Conservation (phyloP, 2,797 vertebrate species). For the Poecilia velifera region DNA sequence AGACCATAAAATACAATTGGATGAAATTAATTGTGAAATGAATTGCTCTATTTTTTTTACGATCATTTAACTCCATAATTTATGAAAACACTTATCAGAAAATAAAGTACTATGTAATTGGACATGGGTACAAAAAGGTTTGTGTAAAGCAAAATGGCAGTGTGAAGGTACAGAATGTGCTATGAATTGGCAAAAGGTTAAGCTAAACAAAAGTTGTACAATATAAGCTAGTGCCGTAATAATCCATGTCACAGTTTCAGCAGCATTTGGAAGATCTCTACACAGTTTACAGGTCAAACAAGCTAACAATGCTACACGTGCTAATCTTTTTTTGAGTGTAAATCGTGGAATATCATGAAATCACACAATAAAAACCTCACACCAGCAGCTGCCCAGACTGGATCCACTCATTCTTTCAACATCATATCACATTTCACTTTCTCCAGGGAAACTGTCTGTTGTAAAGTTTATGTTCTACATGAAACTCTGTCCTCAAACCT, state of each 20-base stretch:
- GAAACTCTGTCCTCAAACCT: conserved; percentile 1
- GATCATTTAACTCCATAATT: not conserved
- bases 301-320: not conserved
- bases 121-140: not conserved
- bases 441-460: not conserved
- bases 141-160: not conserved
- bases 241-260: not conserved
- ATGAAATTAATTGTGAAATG: not conserved
- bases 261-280: not conserved
- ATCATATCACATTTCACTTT: not conserved
- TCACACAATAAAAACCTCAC: not conserved
- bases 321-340: not conserved
- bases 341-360: not conserved
- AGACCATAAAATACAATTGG: not conserved
- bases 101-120: not conserved
- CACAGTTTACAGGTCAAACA: not conserved
- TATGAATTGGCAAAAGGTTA: not conserved
- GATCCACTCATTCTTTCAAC: not conserved
- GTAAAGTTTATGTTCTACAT: not conserved
- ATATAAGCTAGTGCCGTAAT: not conserved
- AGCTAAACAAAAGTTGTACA: not conserved
- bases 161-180: not conserved
- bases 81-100: not conserved
- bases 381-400: not conserved
- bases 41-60: not conserved